These are phyloP conservation scores for Eulemur rubriventer DNA, from an alignment of 2,797 vertebrate species.

Conservation along the genomic window DNA sequence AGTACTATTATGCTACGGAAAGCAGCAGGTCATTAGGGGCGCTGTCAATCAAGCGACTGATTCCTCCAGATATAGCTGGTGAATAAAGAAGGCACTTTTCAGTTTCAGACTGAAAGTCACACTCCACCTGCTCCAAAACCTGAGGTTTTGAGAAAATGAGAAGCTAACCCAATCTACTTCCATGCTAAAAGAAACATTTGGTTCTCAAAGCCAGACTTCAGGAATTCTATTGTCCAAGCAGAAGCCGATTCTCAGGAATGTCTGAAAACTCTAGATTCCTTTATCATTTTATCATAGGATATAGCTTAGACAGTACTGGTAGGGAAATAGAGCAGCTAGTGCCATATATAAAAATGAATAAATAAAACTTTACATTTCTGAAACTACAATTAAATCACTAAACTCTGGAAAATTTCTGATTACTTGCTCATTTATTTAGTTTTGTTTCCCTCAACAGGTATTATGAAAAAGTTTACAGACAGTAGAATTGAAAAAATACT, in stretches of 20 bases:
- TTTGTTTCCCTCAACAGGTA: neutral
- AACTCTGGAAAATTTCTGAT: neutral
- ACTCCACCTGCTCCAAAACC: conserved; percentile 68
- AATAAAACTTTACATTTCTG: neutral
- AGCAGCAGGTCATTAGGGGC: conserved; percentile 64
- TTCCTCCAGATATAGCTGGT: conserved; percentile 66
- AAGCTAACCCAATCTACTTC: conserved; percentile 63
- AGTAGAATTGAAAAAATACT: neutral
- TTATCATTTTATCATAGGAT: neutral
- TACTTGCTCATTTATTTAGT: neutral
- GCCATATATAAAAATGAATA: conserved; percentile 23
- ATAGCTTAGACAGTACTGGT: neutral
- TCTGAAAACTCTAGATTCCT: conserved; percentile 47
- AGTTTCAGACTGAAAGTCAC: conserved; percentile 72
- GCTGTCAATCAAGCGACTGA: conserved; percentile 73
- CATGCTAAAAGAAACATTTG: conserved; percentile 59
- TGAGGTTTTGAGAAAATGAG: conserved; percentile 63
- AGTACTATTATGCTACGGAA: conserved; percentile 51
- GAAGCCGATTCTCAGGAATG: conserved; percentile 45
- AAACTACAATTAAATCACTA: neutral
- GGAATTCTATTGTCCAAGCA: conserved; percentile 63
- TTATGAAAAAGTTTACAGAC: neutral
- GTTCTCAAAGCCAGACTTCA: conserved; percentile 44
- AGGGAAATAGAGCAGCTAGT: neutral
- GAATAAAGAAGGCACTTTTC: conserved; percentile 73